Evolutionary conservation across 2,113 vertebrate species (phyloP), one percentile per base, ranked within the genome.

Genomic region (Dipodomys ordii): DNA sequence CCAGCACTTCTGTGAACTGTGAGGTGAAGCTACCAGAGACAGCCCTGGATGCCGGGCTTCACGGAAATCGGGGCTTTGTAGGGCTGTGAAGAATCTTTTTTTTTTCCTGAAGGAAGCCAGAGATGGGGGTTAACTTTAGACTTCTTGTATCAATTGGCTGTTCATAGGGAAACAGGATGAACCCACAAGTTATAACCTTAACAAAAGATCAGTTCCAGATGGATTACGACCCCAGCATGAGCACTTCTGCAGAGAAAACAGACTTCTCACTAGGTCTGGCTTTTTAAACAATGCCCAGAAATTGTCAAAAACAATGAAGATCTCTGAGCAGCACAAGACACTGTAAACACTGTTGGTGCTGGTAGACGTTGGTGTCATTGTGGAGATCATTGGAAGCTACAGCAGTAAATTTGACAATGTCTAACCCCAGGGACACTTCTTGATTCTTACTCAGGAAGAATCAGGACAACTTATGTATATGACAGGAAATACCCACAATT

Each of bases 141-240:
- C 27, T 86, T 80, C 39, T 80, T 74, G 86, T 80, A 30, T 74
- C 62, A 23, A 23, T 46, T 64, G 15, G 62, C 79, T 94, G 86
- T 64, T 81, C 53, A 62, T 57, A 67, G 57, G 44, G n/a, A 84
- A 88, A 65, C n/a, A 90, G 65, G 84, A 83, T 85, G 39, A 93
- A 64, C 23, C 20, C 62, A 64, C 62, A 64, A 25, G 25, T 64
- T 64, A 64, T 64, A 20, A 64, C 23, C 7, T 64, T 64, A 25
- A 64, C 62, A 64, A 25, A 64, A 57, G 5, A 64, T 64, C 62
- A 64, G 7, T 25, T 25, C 62, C 22, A 64, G 62, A 12, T 25
- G 23, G 5, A 7, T 64, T 64, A 88, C 64, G 25, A 18, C 16
- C 28, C 25, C n/a, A 74, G 88, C 46, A 32, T 79, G 20, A 84